These are phyloP conservation scores for Tachina lurida DNA, from an alignment of 2,888 invertebrate species.

Conservation along the genomic window DNA sequence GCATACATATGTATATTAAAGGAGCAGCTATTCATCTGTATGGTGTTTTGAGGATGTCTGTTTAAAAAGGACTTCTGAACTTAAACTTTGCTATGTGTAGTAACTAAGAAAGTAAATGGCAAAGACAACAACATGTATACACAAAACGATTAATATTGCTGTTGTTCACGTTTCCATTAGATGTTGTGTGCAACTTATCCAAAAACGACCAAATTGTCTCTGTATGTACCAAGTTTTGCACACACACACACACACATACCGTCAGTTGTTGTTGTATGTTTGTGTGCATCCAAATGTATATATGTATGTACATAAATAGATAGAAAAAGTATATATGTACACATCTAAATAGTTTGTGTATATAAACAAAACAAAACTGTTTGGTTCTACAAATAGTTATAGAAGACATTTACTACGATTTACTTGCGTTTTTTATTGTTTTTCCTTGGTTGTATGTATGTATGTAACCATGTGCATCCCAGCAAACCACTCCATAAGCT, in stretches of 20 bases:
- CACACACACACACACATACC: background rate
- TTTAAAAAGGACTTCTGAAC: background rate
- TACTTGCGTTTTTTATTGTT: constrained; percentile 41
- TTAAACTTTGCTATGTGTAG: background rate
- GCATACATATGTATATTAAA: too few relatives aligned
- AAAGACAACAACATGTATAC: background rate
- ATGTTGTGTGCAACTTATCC: constrained; percentile 19
- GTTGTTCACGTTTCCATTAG: constrained; percentile 23
- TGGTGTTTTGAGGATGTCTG: too few relatives aligned
- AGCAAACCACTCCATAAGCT: too few relatives aligned
- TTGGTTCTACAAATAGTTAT: constrained; percentile 66
- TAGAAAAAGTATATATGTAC: constrained; percentile 57
- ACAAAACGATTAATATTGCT: constrained; percentile 17
- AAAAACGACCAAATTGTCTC: constrained; percentile 26
- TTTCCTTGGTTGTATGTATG: background rate
- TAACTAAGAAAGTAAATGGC: background rate
- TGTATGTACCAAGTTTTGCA: constrained; percentile 12
- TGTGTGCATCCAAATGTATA: background rate
- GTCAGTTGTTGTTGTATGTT: background rate
- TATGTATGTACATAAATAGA: background rate
- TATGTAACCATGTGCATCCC: too few relatives aligned
- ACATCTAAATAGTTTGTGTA: constrained; percentile 9
- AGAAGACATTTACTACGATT: constrained; percentile 67
- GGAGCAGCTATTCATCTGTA: too few relatives aligned
- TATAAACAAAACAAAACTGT: constrained; percentile 9